Percentiles rank a stretch among this genome's conserved stretches.
Conservation (phyloP, 2,888 invertebrate species). For the Coelopa pilipes region DNA sequence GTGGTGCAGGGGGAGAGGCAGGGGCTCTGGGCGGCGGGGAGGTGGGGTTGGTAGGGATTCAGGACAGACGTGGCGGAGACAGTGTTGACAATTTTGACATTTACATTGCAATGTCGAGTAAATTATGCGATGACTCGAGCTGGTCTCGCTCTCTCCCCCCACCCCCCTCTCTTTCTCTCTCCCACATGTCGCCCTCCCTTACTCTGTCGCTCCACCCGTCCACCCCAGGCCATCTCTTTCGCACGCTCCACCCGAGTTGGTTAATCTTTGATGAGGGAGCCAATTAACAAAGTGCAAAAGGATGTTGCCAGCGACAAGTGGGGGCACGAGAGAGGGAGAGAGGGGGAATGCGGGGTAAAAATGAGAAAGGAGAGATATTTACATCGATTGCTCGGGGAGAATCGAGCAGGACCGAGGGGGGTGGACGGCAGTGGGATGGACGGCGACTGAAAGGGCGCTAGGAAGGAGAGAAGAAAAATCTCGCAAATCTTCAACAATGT, state of each 20-base stretch:
- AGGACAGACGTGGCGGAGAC: conserved; percentile 9
- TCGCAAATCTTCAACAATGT: no score
- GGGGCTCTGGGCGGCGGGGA: no score
- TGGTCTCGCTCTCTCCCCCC: neutral
- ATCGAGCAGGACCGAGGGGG: no score
- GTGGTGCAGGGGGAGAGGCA: no score
- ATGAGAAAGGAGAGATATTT: no score
- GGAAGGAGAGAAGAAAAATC: no score
- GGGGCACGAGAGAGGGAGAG: neutral
- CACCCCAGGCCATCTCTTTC: no score
- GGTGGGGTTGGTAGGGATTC: no score
- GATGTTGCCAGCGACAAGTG: neutral
- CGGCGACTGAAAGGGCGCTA: no score
- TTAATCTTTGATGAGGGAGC: conserved; percentile 6
- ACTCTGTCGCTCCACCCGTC: no score
- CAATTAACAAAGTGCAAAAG: conserved; percentile 4
- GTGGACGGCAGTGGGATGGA: neutral
- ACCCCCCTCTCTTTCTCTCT: no score
- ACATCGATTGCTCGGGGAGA: neutral
- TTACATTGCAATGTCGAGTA: conserved; percentile 34
- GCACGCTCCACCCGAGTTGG: neutral
- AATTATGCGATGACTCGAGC: conserved; percentile 7
- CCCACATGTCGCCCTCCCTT: no score
- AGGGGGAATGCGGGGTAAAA: neutral
- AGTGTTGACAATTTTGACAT: conserved; percentile 45